Evolutionary conservation across 2,113 vertebrate species (phyloP).

Genomic region (Myiozetetes cayanensis): DNA sequence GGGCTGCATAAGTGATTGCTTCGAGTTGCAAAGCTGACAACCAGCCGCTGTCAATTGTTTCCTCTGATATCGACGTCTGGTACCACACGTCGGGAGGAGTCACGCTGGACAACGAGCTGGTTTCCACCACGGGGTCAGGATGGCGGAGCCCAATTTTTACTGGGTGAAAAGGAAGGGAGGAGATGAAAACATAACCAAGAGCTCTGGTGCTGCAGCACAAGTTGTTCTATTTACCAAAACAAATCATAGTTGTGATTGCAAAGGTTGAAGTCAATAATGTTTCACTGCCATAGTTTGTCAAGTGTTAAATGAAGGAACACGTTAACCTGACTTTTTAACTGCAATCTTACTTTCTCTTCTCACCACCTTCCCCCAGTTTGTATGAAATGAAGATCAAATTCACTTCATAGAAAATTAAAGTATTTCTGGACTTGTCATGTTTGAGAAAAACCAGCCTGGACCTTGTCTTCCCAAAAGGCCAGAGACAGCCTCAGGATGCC

Average conservation of each 20-base stretch:
- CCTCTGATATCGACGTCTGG: slow-evolving; percentile 91
- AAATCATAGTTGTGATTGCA: not conserved
- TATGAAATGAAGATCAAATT: not conserved
- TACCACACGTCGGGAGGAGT: slow-evolving; percentile 97
- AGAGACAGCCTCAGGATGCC: not conserved
- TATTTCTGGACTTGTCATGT: not conserved
- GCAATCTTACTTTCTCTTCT: not conserved
- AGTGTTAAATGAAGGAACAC: not conserved
- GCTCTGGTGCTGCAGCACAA: not conserved
- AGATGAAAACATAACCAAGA: not conserved
- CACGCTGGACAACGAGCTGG: slow-evolving; percentile 95
- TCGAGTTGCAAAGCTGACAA: slow-evolving; percentile 95
- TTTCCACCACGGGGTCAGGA: slow-evolving; percentile 97
- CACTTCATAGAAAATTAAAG: not conserved
- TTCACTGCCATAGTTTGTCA: not conserved
- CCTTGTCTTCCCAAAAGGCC: not conserved
- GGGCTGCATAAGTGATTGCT: slow-evolving; percentile 93
- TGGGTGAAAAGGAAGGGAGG: slow-evolving; percentile 45
- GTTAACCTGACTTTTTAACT: not conserved
- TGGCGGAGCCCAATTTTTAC: slow-evolving; percentile 94
- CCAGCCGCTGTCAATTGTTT: slow-evolving; percentile 93
- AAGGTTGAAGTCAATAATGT: not conserved
- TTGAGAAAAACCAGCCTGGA: not conserved
- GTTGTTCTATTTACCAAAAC: not conserved
- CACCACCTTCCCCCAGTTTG: not conserved